phyloP scores from a whole-genome alignment of 2,797 vertebrate genomes.

The Pithecia hirsuta region DNA sequence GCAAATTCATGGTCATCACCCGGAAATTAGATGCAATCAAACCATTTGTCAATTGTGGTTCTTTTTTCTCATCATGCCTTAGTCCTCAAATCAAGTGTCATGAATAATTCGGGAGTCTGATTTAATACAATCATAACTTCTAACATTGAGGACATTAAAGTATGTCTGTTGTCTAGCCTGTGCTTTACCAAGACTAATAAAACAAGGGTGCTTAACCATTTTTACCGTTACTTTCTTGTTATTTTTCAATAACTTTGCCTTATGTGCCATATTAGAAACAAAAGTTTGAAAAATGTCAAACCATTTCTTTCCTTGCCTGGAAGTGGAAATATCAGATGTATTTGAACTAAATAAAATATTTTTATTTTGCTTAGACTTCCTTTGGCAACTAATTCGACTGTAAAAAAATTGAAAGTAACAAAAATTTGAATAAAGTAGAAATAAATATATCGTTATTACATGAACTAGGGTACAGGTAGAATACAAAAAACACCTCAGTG shows the following conservation, averaged over 20 bases:
- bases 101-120: constrained; percentile 37
- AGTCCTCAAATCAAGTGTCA: constrained; percentile 47
- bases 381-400: background rate
- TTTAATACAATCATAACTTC: background rate
- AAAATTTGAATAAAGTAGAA: background rate
- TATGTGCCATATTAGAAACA: background rate
- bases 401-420: background rate
- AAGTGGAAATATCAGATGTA: background rate
- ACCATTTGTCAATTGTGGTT: background rate
- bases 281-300: background rate
- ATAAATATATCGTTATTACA: background rate
- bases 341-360: background rate
- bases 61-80: constrained; percentile 25
- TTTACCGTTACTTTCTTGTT: background rate
- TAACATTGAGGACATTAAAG: background rate
- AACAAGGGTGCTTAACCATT: background rate
- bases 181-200: background rate
- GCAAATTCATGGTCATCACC: background rate
- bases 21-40: background rate
- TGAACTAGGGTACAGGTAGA: background rate
- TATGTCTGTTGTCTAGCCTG: background rate
- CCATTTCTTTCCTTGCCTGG: accelerated
- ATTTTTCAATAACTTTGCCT: background rate
- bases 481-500: background rate
- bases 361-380: background rate